Percentiles rank a stretch among this genome's conserved stretches.
Evolutionary conservation across 2,797 vertebrate species (phyloP).

Genomic region (Gallinago nigripennis): DNA sequence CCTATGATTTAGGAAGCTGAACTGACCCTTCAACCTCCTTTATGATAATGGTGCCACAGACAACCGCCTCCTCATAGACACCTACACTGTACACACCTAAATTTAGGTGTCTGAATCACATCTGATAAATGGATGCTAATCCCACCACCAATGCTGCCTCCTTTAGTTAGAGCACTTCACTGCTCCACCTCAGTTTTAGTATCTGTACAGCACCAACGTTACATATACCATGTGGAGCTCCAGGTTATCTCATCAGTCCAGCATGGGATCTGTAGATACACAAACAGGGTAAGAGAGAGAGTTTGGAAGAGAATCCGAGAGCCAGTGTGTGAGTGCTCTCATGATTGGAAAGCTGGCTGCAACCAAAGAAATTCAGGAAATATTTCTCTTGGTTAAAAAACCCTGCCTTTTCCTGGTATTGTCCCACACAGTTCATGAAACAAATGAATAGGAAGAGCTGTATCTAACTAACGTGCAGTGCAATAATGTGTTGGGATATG

Average conservation of each 20-base stretch:
- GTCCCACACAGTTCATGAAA: background rate
- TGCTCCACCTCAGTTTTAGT: background rate
- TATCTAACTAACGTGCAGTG: background rate
- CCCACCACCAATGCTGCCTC: background rate
- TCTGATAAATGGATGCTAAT: background rate
- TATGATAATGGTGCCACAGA: background rate
- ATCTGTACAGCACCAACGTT: background rate
- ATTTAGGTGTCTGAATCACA: background rate
- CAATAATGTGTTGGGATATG: background rate
- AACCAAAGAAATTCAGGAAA: conserved; percentile 10
- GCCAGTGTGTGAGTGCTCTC: background rate
- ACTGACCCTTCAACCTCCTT: background rate
- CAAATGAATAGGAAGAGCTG: background rate
- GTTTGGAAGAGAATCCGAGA: background rate
- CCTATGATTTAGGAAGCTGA: background rate
- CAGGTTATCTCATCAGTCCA: background rate
- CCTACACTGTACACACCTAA: background rate
- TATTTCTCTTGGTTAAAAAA: background rate
- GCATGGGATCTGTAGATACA: background rate
- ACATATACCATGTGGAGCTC: rapidly evolving
- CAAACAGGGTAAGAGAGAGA: background rate
- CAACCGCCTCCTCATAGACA: background rate
- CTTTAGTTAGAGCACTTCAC: background rate
- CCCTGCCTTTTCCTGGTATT: background rate
- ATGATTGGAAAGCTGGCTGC: background rate